Percentiles rank a stretch among this genome's conserved stretches.
Evolutionary conservation across 2,113 vertebrate species (phyloP).

Genomic region (Sprattus sprattus): DNA sequence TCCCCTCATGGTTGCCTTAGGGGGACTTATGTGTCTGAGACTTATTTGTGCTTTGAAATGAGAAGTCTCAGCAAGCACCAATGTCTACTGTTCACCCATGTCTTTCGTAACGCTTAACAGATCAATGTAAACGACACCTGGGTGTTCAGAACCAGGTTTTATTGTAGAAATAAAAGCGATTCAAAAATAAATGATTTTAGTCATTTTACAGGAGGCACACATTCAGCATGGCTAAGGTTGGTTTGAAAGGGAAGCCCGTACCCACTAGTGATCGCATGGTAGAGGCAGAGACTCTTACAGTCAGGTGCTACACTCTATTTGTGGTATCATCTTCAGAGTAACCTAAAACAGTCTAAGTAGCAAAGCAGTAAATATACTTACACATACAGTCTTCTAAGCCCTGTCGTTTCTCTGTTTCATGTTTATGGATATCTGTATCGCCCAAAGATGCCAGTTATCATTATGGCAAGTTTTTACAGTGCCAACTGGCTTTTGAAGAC

Average conservation of each 20-base stretch:
- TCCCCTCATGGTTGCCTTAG: not conserved
- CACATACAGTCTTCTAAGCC: no score
- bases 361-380: no score
- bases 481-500: no score
- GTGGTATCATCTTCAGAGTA: no score
- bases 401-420: no score
- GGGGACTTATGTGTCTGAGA: not conserved
- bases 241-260: not conserved
- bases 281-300: not conserved
- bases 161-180: constrained; percentile 50
- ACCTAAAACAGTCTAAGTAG: no score
- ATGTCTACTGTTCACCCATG: not conserved
- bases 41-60: not conserved
- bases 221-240: not conserved
- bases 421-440: no score
- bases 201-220: constrained; percentile 58
- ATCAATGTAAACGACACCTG: not conserved
- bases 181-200: constrained; percentile 27
- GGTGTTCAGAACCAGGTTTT: constrained; percentile 22
- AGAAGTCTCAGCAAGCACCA: not conserved
- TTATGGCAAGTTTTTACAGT: no score
- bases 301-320: not conserved
- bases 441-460: no score
- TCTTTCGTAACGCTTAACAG: not conserved
- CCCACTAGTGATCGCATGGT: not conserved